phyloP scores from a whole-genome alignment of 2,888 invertebrate species.

The Morinoia aosen region DNA sequence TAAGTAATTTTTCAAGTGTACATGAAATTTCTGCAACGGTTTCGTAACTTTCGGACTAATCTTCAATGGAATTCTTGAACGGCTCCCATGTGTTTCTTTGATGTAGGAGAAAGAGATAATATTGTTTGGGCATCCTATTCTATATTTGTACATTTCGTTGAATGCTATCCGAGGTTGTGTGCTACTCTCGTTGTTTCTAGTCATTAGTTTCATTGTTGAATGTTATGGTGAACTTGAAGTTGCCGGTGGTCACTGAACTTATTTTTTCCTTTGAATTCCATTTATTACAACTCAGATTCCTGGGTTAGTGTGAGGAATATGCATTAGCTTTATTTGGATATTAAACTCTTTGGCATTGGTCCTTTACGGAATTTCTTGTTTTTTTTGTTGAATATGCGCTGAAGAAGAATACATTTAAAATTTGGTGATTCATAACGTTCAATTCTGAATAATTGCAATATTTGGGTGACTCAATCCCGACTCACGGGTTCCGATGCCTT shows the following conservation, averaged over 20 bases:
- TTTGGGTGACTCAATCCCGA: neutral
- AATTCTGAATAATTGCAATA: neutral
- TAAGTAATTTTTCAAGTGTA: neutral
- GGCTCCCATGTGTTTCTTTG: neutral
- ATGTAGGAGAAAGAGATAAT: neutral
- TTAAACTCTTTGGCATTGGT: neutral
- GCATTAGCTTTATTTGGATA: too few relatives aligned
- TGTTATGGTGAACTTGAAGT: neutral
- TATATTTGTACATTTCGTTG: neutral
- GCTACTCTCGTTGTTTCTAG: slow-evolving; percentile 34
- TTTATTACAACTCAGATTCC: neutral
- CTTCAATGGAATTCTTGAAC: neutral
- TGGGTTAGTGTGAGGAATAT: neutral
- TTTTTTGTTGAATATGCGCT: neutral
- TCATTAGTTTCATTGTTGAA: slow-evolving; percentile 45
- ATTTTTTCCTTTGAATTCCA: neutral
- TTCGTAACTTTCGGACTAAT: neutral
- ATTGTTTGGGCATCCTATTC: neutral
- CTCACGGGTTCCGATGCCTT: neutral
- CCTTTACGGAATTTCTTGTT: neutral
- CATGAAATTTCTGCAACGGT: neutral
- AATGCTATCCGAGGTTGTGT: slow-evolving; percentile 28
- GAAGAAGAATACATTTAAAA: neutral
- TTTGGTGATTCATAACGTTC: neutral
- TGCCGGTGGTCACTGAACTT: neutral